A percentile compares a stretch with the other conserved stretches of the same genome.
Conservation (phyloP, 2,113 vertebrate genomes). For the Lepus europaeus region DNA sequence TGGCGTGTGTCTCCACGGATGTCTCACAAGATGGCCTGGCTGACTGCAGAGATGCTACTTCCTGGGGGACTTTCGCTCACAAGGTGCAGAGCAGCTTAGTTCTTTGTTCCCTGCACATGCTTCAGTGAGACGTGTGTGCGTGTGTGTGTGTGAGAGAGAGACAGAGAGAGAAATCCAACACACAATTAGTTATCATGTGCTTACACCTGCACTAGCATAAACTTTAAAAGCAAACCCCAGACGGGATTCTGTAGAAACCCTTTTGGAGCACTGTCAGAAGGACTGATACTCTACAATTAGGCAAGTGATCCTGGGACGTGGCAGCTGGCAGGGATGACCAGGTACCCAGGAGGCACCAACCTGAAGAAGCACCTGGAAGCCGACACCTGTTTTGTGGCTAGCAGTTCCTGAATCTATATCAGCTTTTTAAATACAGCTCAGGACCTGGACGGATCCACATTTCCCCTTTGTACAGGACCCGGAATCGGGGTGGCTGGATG, state of each 20-base stretch:
- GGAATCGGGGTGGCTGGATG: not conserved
- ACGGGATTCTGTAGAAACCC: slow-evolving; percentile 49
- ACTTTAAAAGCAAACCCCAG: slow-evolving; percentile 67
- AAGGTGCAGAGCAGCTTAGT: not conserved
- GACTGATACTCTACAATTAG: slow-evolving; percentile 53
- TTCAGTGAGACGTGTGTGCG: slow-evolving; percentile 57
- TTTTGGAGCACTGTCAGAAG: slow-evolving; percentile 61
- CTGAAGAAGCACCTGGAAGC: not conserved
- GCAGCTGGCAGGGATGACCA: not conserved
- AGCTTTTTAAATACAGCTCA: not conserved
- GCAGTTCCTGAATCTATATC: not conserved
- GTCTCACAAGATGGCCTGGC: no score
- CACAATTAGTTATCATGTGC: slow-evolving; percentile 74
- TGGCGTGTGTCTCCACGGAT: not conserved
- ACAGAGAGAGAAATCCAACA: not conserved
- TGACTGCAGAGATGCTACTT: not conserved
- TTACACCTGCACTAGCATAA: slow-evolving; percentile 72
- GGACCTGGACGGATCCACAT: not conserved
- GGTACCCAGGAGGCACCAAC: rapidly evolving
- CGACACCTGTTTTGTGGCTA: not conserved
- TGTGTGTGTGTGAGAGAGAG: not conserved
- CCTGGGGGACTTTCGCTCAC: not conserved
- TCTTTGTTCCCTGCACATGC: slow-evolving; percentile 81
- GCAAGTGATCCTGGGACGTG: not conserved
- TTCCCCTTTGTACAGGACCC: not conserved